Evolutionary conservation across 2,797 vertebrate species (phyloP), one percentile per base, ranked within the genome.

Genomic region (Rhyacichthys aspro): DNA sequence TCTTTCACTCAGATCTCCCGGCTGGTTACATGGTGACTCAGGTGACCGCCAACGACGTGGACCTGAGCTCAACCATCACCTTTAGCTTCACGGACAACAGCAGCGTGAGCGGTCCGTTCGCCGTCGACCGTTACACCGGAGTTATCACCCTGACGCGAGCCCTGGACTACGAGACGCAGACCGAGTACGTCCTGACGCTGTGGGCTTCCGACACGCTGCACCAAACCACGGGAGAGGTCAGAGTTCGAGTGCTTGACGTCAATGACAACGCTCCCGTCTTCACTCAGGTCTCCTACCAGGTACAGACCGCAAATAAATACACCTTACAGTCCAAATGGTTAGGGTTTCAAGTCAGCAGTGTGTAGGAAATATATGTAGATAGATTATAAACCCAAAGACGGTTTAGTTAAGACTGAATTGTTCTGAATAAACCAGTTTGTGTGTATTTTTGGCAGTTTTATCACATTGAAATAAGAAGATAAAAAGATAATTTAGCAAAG

Each of bases 181-280:
- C 81, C 1, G 79, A 91, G 19, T 87, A 94, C 76, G 70, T 72
- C 0, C 71, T 98, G 59, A 81, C 19, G 17, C 77, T 98, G 47
- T 62, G 72, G 12, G 90, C 94, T 12, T 98, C 95, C 0, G 96
- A 99, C 81, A 94, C 91, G 1, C 59, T 93, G 49, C 92, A 98
- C 85, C 87, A 88, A 66, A 91, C 92, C 47, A 89, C 91, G 37
- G 93, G 92, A 41, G 79, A 89, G 18, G 80, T 98, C 45, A 55
- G 44, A 11, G 73, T 98, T 79, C 81, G 68, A 42, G 88, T 98
- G 73, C 69, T 94, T 69, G 96, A 98, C 15, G 18, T 95, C 79
- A 98, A 98, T 50, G 96, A 99, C 87, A 98, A 97, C 1, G 84
- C 93, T 46, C 97, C 96, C 0, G 69, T 92, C 44, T 99, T 98